These are phyloP conservation scores for Anoplophora glabripennis DNA, from an alignment of 1,140 invertebrate species.

Conservation along the genomic window DNA sequence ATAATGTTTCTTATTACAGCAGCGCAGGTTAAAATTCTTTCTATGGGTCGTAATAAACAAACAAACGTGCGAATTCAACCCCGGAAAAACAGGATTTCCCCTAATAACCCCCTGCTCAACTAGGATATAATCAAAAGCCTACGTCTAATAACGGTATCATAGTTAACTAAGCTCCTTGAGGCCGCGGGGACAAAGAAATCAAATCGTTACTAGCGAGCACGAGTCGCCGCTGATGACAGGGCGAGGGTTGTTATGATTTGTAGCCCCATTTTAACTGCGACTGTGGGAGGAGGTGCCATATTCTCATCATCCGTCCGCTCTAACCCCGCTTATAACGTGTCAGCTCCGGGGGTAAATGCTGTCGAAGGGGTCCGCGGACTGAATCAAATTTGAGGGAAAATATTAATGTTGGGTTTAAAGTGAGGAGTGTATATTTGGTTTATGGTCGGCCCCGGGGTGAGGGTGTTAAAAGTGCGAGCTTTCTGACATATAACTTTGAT, in stretches of 20 bases:
- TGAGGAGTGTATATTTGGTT: conserved; percentile 14
- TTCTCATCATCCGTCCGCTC: conserved; percentile 27
- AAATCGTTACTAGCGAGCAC: conserved; percentile 5
- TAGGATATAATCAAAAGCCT: background rate
- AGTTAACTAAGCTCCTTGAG: conserved; percentile 6
- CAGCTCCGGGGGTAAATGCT: conserved; percentile 27
- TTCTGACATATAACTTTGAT: conserved; percentile 2
- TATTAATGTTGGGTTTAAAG: background rate
- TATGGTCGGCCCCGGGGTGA: conserved; percentile 1
- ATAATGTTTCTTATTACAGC: too few relatives aligned
- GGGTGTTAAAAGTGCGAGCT: background rate
- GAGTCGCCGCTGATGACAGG: conserved; percentile 24
- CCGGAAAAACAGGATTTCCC: background rate
- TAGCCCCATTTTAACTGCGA: conserved; percentile 32
- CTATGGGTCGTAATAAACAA: too few relatives aligned
- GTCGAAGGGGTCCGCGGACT: conserved; percentile 18
- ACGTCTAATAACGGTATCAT: conserved; percentile 10
- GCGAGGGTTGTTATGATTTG: conserved; percentile 37
- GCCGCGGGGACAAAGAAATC: conserved; percentile 9
- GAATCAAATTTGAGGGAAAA: conserved; percentile 24
- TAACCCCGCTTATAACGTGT: conserved; percentile 31
- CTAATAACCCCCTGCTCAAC: background rate
- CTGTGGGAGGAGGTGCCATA: conserved; percentile 30
- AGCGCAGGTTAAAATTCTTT: too few relatives aligned
- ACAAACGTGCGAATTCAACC: too few relatives aligned